Evolutionary conservation across 2,113 vertebrate genomes (phyloP).

Genomic region (Chionodraco myersi): DNA sequence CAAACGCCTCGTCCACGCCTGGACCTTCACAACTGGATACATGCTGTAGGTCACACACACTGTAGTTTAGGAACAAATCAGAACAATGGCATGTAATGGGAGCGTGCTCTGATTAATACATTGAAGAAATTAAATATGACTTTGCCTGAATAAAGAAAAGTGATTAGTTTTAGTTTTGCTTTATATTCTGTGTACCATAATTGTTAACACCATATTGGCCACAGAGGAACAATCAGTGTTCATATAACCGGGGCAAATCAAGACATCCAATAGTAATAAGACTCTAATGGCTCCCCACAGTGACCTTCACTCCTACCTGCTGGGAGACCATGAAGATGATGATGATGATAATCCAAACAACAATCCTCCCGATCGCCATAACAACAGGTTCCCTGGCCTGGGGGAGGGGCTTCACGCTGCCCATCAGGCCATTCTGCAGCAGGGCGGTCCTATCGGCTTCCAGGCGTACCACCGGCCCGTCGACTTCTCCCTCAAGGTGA

Average conservation of each 20-base stretch:
- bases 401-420: slow-evolving; percentile 95
- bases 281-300: slow-evolving; percentile 73
- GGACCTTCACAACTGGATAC: slow-evolving; percentile 94
- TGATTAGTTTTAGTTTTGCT: no score
- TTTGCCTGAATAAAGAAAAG: no score
- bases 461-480: slow-evolving; percentile 94
- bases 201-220: no score
- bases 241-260: no score
- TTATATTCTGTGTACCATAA: no score
- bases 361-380: slow-evolving; percentile 78
- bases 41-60: slow-evolving; percentile 86
- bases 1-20: slow-evolving; percentile 94
- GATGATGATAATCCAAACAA: slow-evolving; percentile 89
- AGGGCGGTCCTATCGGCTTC: slow-evolving; percentile 93
- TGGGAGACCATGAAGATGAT: slow-evolving; percentile 94
- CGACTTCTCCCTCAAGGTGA: slow-evolving; percentile 92
- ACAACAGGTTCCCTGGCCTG: slow-evolving; percentile 90
- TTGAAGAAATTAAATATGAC: no score
- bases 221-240: no score
- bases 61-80: no score
- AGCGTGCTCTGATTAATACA: no score
- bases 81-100: no score
- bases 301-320: slow-evolving; percentile 95
- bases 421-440: slow-evolving; percentile 96
- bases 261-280: background rate